Base-by-base conservation (phyloP, 2,113 vertebrate species). In the Cavia porcellus region DNA sequence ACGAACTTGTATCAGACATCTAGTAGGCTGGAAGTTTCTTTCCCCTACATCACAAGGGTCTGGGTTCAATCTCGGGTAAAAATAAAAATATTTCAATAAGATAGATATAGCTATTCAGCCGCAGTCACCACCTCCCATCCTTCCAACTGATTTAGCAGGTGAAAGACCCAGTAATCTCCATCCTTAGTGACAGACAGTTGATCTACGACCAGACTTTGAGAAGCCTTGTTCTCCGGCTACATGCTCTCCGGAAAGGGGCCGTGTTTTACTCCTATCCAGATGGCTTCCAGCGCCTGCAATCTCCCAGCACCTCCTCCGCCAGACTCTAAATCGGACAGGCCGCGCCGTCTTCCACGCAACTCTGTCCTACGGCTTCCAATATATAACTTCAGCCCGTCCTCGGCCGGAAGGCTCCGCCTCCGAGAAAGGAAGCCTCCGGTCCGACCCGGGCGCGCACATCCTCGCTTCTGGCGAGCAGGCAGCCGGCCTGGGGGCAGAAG, bases 311-410 rank as follows among this genome's bases (percentile, higher is more conserved):
- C 24, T 77, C 32, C 50, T 89, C 35, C 25, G 42, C 62, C 38
- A 38, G 89, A 64, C 45, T 59, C 57, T 2, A 4, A 61, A 7
- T 17, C 80, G 57, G 17, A 84, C 2, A 14, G 17, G 62, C 35
- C 2, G 0, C 38, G 52, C 17, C 3, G 45, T 62, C 64, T 17
- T 7, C 81, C 42, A 83, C 35, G 0, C 5, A 4, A 14, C 13
- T 45, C 55, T 17, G 19, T 1, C n/a, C 28, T 2, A 22, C 12
- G 2, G 32, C 47, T 45, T 74, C 66, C 83, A 24, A 15, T n/a
- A 22, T 4, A 1, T 22, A 32, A 42, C 32, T 45, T 70, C 55
- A 89, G 81, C 20, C 70, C 62, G 32, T 35, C 66, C 66, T 35
- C 66, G 14, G 66, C 66, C 15, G 28, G 28, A 68, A 30, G 30